These are phyloP conservation scores for Heliornis fulica DNA, from an alignment of 2,113 vertebrate genomes.

Conservation along the genomic window DNA sequence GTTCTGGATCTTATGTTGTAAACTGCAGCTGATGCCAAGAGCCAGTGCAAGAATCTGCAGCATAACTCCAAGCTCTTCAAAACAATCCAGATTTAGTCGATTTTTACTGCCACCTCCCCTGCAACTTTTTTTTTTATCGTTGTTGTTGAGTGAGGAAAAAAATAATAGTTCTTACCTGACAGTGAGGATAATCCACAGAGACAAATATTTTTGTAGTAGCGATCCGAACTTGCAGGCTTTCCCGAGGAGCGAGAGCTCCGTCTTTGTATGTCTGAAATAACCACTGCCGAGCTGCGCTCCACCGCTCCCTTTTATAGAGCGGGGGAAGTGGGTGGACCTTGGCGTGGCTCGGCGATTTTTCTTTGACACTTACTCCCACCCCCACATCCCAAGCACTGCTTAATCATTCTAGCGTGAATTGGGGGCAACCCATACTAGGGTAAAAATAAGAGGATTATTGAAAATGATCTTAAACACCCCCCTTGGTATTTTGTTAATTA, in stretches of 20 bases:
- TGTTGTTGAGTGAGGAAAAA: neutral
- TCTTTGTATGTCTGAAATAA: constrained; percentile 80
- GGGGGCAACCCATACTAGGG: neutral
- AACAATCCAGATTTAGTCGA: constrained; percentile 68
- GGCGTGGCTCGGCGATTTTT: neutral
- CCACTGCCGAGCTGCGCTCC: constrained; percentile 73
- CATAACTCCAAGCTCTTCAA: constrained; percentile 52
- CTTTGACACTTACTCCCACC: constrained; percentile 23
- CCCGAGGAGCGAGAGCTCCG: constrained; percentile 59
- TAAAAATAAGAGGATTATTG: neutral
- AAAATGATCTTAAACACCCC: neutral
- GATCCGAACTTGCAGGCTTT: constrained; percentile 70
- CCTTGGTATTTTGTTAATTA: neutral
- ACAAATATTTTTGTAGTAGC: constrained; percentile 48
- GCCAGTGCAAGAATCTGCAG: constrained; percentile 40
- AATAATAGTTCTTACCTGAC: constrained; percentile 72
- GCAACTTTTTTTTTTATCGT: neutral
- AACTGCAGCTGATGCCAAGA: constrained; percentile 46
- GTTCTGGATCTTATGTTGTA: constrained; percentile 5
- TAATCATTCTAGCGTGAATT: neutral
- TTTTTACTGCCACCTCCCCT: neutral
- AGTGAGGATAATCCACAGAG: constrained; percentile 57
- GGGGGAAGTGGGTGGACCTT: constrained; percentile 73
- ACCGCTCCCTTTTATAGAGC: constrained; percentile 77
- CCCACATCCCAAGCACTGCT: constrained; percentile 10